phyloP scores from a whole-genome alignment of 2,797 vertebrate genomes.

The Pteropus rufus region DNA sequence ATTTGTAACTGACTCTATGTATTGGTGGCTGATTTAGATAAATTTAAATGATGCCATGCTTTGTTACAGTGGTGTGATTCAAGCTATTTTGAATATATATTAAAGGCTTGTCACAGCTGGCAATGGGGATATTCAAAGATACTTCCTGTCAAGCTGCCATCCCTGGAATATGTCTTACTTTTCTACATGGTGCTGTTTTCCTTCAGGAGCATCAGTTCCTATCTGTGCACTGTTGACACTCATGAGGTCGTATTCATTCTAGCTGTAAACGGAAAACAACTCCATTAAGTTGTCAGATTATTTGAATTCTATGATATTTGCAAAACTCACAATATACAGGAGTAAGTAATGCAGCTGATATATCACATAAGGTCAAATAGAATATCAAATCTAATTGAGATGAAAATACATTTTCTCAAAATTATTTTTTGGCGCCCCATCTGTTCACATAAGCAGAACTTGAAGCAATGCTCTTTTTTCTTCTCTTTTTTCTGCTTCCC shows the following conservation, averaged over 20 bases:
- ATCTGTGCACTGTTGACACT: neutral
- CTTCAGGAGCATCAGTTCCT: neutral
- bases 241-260: neutral
- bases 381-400: neutral
- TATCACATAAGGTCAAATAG: neutral
- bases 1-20: neutral
- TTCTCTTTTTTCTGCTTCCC: rapidly evolving
- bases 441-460: neutral
- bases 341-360: neutral
- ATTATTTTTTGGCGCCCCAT: neutral
- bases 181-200: neutral
- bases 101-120: neutral
- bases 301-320: neutral
- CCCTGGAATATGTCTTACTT: neutral
- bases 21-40: neutral
- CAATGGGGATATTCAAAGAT: neutral
- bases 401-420: neutral
- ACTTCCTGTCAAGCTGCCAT: neutral
- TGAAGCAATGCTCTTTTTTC: neutral
- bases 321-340: neutral
- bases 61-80: neutral
- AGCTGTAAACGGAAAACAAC: neutral
- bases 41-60: neutral
- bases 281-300: neutral
- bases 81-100: neutral